Base-by-base conservation (phyloP, 2,113 vertebrate species). In the Aptenodytes patagonicus region DNA sequence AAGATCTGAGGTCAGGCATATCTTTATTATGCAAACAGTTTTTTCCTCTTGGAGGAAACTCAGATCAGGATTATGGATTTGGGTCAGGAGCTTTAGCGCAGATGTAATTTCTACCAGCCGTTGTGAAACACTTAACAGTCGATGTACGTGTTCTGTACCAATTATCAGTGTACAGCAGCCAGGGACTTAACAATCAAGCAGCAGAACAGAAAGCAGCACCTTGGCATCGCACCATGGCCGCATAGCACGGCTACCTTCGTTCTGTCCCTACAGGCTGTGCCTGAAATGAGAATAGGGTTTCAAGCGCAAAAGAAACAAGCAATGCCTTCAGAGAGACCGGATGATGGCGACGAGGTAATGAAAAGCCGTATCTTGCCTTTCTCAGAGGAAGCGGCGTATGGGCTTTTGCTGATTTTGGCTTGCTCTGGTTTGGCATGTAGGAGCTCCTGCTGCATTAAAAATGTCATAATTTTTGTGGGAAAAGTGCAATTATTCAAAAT, bases 341-440 rank as follows among this genome's bases (percentile, higher is more conserved):
- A 17, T 19, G 65, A 58, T 6, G 17, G 42, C 1, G 4, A 57
- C 0, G 3, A 54, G 28, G 29, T 62, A 82, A 71, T 31, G 55
- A 68, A 84, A 79, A 7, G 3, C 21, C 1, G 0, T 13, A 6
- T 47, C 28, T 83, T 65, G 54, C 54, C 19, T 66, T 81, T 89
- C 38, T 68, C 29, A 42, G 28, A 58, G 51, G 79, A 94, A 75
- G 18, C 1, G 13, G 11, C 0, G 0, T 51, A 29, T 8, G 14
- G 71, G 38, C 2, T 54, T 46, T 78, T 90, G 70, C 44, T 95
- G 95, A 32, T 79, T 80, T 92, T 88, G 79, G 26, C 82, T 85
- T 80, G 20, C 31, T 61, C 34, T 69, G 11, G 7, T 92, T 58
- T 81, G 72, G 29, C 42, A 71, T 18, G 17, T 18, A 38, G 22